Evolutionary conservation across 1,140 invertebrate species (phyloP).

Genomic region (Hydropsyche tenuis): DNA sequence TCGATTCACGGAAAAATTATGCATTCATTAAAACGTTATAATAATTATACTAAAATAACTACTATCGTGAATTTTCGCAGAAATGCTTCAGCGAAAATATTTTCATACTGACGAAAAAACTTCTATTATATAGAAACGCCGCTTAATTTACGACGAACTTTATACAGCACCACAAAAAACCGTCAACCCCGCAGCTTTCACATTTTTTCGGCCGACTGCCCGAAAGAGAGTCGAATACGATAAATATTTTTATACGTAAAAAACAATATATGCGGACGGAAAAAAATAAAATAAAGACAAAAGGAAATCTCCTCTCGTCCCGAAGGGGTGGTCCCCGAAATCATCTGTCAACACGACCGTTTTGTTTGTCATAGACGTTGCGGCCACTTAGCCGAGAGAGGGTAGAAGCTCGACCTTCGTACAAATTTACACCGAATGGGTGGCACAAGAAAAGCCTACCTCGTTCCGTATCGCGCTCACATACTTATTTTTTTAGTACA

Average conservation of each 20-base stretch:
- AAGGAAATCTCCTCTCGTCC: background rate
- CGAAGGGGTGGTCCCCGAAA: slow-evolving; percentile 23
- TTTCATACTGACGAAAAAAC: no score
- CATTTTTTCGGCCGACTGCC: no score
- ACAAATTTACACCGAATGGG: slow-evolving; percentile 31
- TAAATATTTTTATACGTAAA: background rate
- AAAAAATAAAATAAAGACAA: no score
- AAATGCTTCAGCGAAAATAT: no score
- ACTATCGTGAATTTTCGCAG: no score
- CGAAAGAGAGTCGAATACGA: background rate
- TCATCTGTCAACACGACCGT: slow-evolving; percentile 34
- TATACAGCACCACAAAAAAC: no score
- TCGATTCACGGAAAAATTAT: no score
- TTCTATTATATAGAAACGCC: no score
- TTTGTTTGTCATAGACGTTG: slow-evolving; percentile 33
- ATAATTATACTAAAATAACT: no score
- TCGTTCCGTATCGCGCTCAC: background rate
- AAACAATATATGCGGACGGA: background rate
- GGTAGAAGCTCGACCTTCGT: slow-evolving; percentile 15
- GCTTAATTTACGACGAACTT: no score
- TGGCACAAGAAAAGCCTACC: background rate
- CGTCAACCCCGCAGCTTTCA: no score
- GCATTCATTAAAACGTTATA: no score
- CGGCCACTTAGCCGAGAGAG: slow-evolving; percentile 32
- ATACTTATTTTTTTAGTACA: background rate